Evolutionary conservation across 2,113 vertebrate species (phyloP).

Genomic region (Scatophagus argus): DNA sequence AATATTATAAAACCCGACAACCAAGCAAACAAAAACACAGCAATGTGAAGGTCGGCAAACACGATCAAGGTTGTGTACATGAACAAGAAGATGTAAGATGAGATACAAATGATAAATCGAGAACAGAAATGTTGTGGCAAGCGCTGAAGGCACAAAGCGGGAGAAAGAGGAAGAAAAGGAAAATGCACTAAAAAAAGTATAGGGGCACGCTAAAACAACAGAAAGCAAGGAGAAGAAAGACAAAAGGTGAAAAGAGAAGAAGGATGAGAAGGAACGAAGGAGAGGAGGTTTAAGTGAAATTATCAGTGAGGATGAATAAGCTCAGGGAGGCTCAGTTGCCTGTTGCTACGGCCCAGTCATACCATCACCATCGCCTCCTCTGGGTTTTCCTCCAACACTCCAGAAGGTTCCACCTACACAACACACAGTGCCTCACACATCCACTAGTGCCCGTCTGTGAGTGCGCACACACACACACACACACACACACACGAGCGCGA

Average conservation of each 20-base stretch:
- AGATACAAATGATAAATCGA: too few species aligned
- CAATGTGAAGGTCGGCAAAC: too few species aligned
- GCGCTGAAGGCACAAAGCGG: too few species aligned
- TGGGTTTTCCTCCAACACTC: slow-evolving; percentile 78
- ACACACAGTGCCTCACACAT: slow-evolving; percentile 71
- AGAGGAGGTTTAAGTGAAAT: slow-evolving; percentile 22
- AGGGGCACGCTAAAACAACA: too few species aligned
- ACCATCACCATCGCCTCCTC: slow-evolving; percentile 47
- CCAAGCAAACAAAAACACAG: too few species aligned
- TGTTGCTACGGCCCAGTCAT: slow-evolving; percentile 50
- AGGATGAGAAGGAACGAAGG: not conserved
- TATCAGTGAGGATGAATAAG: slow-evolving; percentile 44
- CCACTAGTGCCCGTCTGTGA: slow-evolving; percentile 56
- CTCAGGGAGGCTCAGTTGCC: slow-evolving; percentile 17
- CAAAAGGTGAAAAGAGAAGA: not conserved
- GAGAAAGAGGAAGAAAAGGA: not conserved
- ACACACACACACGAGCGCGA: slow-evolving; percentile 21
- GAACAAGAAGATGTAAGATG: too few species aligned
- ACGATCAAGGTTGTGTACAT: too few species aligned
- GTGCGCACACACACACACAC: slow-evolving; percentile 28
- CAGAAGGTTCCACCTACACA: slow-evolving; percentile 82
- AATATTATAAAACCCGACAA: too few species aligned
- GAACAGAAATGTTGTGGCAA: too few species aligned
- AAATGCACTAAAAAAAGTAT: not conserved
- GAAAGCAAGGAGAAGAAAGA: not conserved